Evolutionary conservation across 2,888 invertebrate species (phyloP).

Genomic region (Barypeithes pellucidus): DNA sequence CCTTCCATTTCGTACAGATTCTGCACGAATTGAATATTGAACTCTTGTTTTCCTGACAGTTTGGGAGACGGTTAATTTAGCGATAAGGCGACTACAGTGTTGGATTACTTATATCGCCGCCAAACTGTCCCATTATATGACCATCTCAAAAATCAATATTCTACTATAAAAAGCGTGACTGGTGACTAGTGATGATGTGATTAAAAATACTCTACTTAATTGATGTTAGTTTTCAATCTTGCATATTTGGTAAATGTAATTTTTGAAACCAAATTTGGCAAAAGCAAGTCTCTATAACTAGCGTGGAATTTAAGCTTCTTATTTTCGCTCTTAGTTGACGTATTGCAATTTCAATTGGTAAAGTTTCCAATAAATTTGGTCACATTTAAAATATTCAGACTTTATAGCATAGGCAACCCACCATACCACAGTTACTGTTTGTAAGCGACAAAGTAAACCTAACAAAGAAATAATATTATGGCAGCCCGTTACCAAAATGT

Average conservation of each 20-base stretch:
- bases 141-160: background rate
- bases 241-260: background rate
- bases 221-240: background rate
- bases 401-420: no score
- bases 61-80: no score
- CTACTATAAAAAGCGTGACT: constrained; percentile 34
- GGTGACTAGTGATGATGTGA: constrained; percentile 25
- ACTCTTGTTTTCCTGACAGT: no score
- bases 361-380: constrained; percentile 1
- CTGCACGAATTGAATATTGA: no score
- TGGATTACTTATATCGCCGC: no score
- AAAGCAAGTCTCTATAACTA: constrained; percentile 7
- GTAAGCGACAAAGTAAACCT: no score
- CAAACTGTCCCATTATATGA: no score
- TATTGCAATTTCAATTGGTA: background rate
- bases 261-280: background rate
- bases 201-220: constrained; percentile 3
- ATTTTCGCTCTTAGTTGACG: background rate
- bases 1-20: no score
- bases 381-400: background rate
- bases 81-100: no score
- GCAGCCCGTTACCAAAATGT: no score
- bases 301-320: constrained; percentile 16
- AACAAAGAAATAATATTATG: no score
- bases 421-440: no score